Evolutionary conservation across 2,797 vertebrate genomes (phyloP), one percentile per base, ranked within the genome.

Genomic region (Cynodonichthys magdalenae): DNA sequence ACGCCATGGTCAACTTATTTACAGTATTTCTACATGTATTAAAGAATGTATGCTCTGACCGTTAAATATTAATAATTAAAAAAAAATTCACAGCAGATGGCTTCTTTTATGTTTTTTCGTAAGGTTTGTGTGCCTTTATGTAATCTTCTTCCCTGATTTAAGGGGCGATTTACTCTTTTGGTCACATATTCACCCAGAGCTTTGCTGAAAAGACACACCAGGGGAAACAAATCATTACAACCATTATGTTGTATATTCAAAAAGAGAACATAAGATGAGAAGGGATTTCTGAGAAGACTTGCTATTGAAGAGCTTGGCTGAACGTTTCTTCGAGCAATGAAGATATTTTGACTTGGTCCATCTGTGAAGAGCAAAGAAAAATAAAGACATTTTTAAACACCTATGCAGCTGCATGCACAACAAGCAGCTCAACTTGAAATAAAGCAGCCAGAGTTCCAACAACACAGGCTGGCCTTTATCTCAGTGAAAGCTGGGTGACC

Each of bases 301-400:
- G 68, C 95, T 94, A 84, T 83, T 94, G 87, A 94, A 95, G 88
- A 93, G 95, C 89, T 93, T 98, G 91, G 75, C 84, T 94, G 88
- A 97, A 94, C 0, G 96, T 93, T 85, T 99, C 97, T 90, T 98
- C 95, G 63, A 99, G 92, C 87, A 97, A 94, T 80, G 94, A 94
- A 65, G 94, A 89, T 61, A 99, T 91, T 82, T 95, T 92, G 80
- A 84, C 93, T 92, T 96, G 96, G 92, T 99, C 97, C 55, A 94
- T 91, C 97, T 99, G 84, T 49, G 46, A 52, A 82, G 18, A 84
- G 8, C 66, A 78, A 19, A 76, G 11, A 74, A 8, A 24, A 24
- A 24, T 24, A 24, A 24, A 24, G 24, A 69, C 15, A 36, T 28
- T 58, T 66, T 57, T 0, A 74, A 46, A 24, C 24, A 24, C 2